A percentile compares a stretch with the other conserved stretches of the same genome.
phyloP scores from a whole-genome alignment of 2,113 vertebrate genomes.

The Hypomesus transpacificus region DNA sequence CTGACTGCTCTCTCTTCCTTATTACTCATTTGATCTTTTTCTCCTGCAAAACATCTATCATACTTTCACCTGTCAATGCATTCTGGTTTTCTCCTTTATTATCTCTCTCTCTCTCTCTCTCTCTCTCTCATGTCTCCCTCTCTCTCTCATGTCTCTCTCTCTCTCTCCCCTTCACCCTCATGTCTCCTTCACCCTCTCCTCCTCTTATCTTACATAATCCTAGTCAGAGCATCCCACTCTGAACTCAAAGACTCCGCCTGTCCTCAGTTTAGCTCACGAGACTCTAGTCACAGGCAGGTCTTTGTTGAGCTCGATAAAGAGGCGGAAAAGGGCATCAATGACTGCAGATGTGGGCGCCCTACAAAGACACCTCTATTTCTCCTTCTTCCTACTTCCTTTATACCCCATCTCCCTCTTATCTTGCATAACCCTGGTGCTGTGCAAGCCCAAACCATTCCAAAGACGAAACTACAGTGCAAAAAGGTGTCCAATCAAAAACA shows the following conservation, averaged over 20 bases:
- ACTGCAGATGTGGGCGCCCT: constrained; percentile 63
- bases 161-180: neutral
- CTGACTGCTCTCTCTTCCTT: neutral
- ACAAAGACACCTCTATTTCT: constrained; percentile 62
- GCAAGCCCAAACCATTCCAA: too few relatives aligned
- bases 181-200: constrained; percentile 42
- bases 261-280: constrained; percentile 44
- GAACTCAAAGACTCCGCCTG: constrained; percentile 58
- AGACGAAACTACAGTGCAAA: too few relatives aligned
- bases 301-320: constrained; percentile 59
- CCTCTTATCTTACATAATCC: constrained; percentile 57
- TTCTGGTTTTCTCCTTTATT: too few relatives aligned
- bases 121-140: neutral
- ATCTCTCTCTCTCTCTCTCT: neutral
- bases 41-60: too few relatives aligned
- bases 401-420: neutral
- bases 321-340: constrained; percentile 63
- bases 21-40: too few relatives aligned
- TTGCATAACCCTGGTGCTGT: neutral
- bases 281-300: constrained; percentile 51
- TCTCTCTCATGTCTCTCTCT: constrained; percentile 3
- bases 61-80: too few relatives aligned
- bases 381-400: constrained; percentile 40
- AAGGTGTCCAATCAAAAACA: neutral
- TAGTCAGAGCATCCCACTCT: constrained; percentile 51